Evolutionary conservation across 2,113 vertebrate genomes (phyloP).

Genomic region (Setophaga kirtlandii): DNA sequence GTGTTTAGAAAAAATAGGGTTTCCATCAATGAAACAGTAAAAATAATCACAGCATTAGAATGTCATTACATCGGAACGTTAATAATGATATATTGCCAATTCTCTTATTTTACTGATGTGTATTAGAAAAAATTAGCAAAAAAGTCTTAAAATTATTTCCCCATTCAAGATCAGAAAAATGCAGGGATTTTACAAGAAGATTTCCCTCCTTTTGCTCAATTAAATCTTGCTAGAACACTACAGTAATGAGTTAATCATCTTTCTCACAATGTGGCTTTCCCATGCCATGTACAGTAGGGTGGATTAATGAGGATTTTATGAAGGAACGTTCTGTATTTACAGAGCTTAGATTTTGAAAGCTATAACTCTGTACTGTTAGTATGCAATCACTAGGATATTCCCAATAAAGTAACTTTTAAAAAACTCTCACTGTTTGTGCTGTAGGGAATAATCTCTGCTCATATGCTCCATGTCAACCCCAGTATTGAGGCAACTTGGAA

Average conservation of each 20-base stretch:
- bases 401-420: not conserved
- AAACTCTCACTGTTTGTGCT: not conserved
- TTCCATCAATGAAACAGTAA: not conserved
- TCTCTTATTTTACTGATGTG: not conserved
- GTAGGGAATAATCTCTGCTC: not conserved
- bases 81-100: not conserved
- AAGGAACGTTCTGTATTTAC: not conserved
- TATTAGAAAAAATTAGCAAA: not conserved
- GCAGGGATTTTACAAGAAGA: not conserved
- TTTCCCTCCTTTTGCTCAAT: not conserved
- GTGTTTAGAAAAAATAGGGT: not conserved
- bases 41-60: not conserved
- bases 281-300: not conserved
- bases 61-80: not conserved
- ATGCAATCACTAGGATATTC: not conserved
- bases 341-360: not conserved
- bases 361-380: not conserved
- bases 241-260: not conserved
- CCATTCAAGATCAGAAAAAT: not conserved
- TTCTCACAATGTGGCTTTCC: not conserved
- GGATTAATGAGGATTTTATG: not conserved
- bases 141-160: not conserved
- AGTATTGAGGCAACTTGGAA: not conserved
- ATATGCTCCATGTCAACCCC: not conserved
- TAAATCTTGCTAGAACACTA: not conserved